Evolutionary conservation across 2,888 invertebrate species (phyloP).

Genomic region (Odontomyia ornata): DNA sequence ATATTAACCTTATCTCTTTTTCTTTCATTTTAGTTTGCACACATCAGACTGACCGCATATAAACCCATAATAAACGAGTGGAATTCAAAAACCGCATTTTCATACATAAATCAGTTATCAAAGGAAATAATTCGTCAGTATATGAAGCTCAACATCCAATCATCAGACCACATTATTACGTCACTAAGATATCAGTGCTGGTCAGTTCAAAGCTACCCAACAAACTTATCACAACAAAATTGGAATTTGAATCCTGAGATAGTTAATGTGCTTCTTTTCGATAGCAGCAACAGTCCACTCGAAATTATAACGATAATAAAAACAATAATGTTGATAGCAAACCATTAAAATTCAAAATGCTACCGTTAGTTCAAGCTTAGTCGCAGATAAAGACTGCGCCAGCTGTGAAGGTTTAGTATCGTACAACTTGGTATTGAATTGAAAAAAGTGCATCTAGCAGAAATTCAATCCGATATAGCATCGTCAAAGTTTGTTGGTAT

Average conservation of each 20-base stretch:
- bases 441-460: not conserved
- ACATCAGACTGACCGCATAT: too few relatives aligned
- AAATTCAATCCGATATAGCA: not conserved
- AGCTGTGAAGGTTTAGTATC: too few relatives aligned
- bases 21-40: too few relatives aligned
- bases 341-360: slow-evolving; percentile 9
- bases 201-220: not conserved
- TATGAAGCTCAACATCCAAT: too few relatives aligned
- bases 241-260: not conserved
- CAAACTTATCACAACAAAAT: not conserved
- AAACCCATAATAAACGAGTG: too few relatives aligned
- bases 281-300: not conserved
- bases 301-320: not conserved
- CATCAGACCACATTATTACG: too few relatives aligned
- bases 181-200: not conserved
- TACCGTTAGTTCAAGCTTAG: not conserved
- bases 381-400: not conserved
- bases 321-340: not conserved
- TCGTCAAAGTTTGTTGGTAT: not conserved
- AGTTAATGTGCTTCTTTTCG: not conserved
- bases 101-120: too few relatives aligned
- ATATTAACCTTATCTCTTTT: too few relatives aligned
- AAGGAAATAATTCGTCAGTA: too few relatives aligned
- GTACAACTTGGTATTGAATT: too few relatives aligned
- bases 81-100: too few relatives aligned